Conservation (phyloP, 2,797 vertebrate genomes). For the Salarias fasciatus region DNA sequence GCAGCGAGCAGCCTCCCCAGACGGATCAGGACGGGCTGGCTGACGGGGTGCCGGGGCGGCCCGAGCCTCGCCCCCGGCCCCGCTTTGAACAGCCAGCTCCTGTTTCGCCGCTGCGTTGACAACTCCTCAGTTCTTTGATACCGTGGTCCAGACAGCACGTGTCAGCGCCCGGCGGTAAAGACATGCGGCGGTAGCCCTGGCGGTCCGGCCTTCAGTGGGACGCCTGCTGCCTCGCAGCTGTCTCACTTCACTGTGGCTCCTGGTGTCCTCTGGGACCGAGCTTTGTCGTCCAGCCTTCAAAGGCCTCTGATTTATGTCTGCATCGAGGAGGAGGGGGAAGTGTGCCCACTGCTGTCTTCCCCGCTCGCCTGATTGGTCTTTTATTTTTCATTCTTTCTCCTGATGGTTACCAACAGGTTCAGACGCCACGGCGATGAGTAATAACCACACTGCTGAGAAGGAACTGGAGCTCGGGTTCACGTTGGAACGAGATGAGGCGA, state of each 20-base stretch:
- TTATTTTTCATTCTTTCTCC: neutral
- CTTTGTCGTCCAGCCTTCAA: conserved; percentile 74
- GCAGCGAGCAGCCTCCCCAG: too few species aligned
- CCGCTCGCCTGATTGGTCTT: conserved; percentile 30
- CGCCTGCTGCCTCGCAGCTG: conserved; percentile 67
- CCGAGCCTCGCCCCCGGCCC: too few species aligned
- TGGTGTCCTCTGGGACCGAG: conserved; percentile 69
- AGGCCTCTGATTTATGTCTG: conserved; percentile 76
- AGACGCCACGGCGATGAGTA: conserved; percentile 28
- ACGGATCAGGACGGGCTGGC: too few species aligned
- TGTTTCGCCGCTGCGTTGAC: conserved; percentile 41
- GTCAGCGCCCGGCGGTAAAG: conserved; percentile 71
- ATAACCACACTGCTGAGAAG: conserved; percentile 10
- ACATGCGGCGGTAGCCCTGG: conserved; percentile 51
- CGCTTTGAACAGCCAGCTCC: conserved; percentile 6
- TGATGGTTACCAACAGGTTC: conserved; percentile 59
- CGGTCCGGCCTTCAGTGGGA: conserved; percentile 63
- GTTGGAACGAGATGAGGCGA: too few species aligned
- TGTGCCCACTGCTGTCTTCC: conserved; percentile 38
- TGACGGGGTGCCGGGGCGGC: too few species aligned
- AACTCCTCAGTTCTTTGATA: conserved; percentile 46
- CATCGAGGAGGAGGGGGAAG: conserved; percentile 51
- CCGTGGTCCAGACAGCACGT: conserved; percentile 62
- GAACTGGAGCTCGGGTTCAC: too few species aligned
- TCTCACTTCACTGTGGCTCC: conserved; percentile 73